These are phyloP conservation scores for Leucoptera coffeella DNA, from an alignment of 2,888 invertebrate genomes.

Conservation along the genomic window DNA sequence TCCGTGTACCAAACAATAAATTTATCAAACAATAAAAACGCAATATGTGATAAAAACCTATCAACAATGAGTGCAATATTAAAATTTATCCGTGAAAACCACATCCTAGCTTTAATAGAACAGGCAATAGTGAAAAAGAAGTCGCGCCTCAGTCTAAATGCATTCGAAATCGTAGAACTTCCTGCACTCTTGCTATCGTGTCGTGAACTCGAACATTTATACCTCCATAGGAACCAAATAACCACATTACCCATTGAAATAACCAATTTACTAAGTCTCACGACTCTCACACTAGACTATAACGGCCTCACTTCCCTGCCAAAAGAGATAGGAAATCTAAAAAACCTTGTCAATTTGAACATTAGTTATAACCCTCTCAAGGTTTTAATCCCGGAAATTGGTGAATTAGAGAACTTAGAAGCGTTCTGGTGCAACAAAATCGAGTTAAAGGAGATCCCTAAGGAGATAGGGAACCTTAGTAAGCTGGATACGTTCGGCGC, in stretches of 20 bases:
- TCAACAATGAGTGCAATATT: conserved; percentile 58
- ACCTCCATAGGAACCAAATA: conserved; percentile 60
- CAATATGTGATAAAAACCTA: conserved; percentile 19
- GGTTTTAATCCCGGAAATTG: conserved; percentile 53
- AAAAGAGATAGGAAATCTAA: conserved; percentile 50
- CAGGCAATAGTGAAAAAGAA: conserved; percentile 55
- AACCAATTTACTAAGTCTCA: conserved; percentile 46
- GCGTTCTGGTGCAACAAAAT: conserved; percentile 62
- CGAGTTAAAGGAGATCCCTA: conserved; percentile 50
- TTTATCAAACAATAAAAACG: too few relatives aligned
- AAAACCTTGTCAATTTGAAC: conserved; percentile 56
- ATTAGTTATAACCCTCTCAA: conserved; percentile 61
- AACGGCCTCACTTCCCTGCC: conserved; percentile 58
- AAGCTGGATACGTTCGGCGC: conserved; percentile 61
- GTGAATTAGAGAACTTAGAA: conserved; percentile 53
- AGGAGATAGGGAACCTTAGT: conserved; percentile 54
- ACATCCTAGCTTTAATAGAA: conserved; percentile 62
- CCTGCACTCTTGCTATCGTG: conserved; percentile 54
- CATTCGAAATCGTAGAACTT: conserved; percentile 57
- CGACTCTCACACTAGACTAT: conserved; percentile 59
- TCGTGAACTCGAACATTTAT: conserved; percentile 52
- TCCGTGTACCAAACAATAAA: too few relatives aligned
- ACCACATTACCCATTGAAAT: conserved; percentile 38
- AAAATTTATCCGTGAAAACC: conserved; percentile 63
- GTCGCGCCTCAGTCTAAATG: conserved; percentile 55